A percentile compares a stretch with the other conserved stretches of the same genome.
These are phyloP conservation scores for Strigamia transsilvanica DNA, from an alignment of 2,888 invertebrate genomes.

Conservation along the genomic window DNA sequence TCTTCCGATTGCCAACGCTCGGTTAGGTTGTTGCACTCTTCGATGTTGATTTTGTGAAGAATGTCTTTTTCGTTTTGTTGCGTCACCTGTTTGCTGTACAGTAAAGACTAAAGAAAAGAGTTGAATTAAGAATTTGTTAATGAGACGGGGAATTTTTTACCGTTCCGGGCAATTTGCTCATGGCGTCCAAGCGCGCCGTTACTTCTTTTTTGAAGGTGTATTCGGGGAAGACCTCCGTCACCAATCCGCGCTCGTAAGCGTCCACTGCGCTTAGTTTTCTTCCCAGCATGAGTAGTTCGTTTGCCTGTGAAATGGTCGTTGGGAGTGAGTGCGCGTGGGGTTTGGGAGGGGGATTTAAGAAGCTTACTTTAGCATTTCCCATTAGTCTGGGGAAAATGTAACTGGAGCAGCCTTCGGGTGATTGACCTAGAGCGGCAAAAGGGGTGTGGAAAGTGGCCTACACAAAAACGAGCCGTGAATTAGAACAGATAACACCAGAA, in stretches of 20 bases:
- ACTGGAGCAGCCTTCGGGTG: constrained; percentile 89
- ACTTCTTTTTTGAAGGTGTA: constrained; percentile 70
- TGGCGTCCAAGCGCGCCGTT: constrained; percentile 67
- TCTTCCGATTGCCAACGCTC: constrained; percentile 75
- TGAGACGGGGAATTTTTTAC: constrained; percentile 51
- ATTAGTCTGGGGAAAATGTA: constrained; percentile 84
- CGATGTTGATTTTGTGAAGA: constrained; percentile 73
- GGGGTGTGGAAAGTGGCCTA: constrained; percentile 90
- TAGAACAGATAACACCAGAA: too few relatives aligned
- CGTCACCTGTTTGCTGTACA: constrained; percentile 76
- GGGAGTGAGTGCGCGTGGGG: not conserved
- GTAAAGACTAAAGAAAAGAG: constrained; percentile 70
- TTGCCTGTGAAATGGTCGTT: constrained; percentile 64
- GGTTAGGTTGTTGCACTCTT: constrained; percentile 74
- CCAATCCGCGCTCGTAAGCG: constrained; percentile 79
- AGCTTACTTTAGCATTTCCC: constrained; percentile 77
- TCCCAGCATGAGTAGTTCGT: constrained; percentile 72
- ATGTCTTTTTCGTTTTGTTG: constrained; percentile 70
- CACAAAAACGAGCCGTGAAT: not conserved
- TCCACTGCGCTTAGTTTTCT: constrained; percentile 80
- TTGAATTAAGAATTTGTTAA: constrained; percentile 51
- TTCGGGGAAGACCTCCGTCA: constrained; percentile 79
- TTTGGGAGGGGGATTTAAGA: not conserved
- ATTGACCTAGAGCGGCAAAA: constrained; percentile 82
- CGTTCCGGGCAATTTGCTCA: constrained; percentile 66